Percentiles rank a stretch among this genome's conserved stretches.
Conservation (phyloP, 2,113 vertebrate genomes). For the human region DNA sequence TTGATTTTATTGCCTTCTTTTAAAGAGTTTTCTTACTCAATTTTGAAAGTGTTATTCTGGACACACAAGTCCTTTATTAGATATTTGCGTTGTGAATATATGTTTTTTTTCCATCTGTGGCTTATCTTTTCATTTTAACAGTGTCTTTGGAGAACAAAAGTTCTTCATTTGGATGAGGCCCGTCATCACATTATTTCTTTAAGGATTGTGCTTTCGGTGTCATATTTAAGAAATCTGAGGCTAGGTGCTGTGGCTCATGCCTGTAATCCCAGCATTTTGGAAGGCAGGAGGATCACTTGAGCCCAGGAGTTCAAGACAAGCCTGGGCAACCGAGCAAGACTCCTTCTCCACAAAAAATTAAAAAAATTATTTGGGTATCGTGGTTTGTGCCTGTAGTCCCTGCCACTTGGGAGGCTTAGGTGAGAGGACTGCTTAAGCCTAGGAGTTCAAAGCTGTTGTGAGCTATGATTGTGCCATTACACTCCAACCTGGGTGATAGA, state of each 20-base stretch:
- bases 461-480: neutral
- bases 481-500: neutral
- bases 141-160: neutral
- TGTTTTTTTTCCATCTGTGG: neutral
- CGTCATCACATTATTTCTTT: neutral
- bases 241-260: neutral
- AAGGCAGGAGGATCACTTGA: no score
- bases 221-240: neutral
- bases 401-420: no score
- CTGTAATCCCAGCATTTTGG: neutral
- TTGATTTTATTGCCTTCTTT: neutral
- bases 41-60: neutral
- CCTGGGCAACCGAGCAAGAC: no score
- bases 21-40: no score
- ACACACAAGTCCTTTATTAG: neutral
- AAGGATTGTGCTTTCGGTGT: neutral
- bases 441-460: neutral
- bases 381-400: no score
- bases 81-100: neutral
- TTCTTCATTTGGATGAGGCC: neutral
- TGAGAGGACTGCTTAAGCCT: neutral
- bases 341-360: no score
- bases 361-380: no score
- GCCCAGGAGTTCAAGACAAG: no score
- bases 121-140: neutral